Evolutionary conservation across 2,113 vertebrate species (phyloP), one percentile per base, ranked within the genome.

Genomic region (Naja naja): DNA sequence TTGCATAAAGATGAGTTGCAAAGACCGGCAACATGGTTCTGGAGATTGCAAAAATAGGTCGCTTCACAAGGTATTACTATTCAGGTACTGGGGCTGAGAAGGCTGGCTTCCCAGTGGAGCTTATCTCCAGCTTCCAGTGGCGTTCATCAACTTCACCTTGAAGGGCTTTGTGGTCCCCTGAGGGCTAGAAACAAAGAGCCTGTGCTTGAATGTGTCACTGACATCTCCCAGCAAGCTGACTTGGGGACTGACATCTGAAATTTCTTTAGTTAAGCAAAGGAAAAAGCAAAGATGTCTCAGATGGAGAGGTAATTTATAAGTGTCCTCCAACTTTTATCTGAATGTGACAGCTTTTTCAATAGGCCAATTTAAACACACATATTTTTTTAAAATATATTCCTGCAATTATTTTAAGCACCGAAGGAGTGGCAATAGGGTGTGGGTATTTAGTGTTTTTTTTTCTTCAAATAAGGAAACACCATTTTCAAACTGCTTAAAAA

Each of bases 241-340:
- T 3, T 25, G n/a, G 89, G n/a, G 14, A 30, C 43, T 45, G 85
- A 1, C 12, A 4, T 55, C 85, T 86, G 54, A 7, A 0, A 86
- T 18, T 89, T 53, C 47, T 89, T 34, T 85, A 55, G 87, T 53
- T 52, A 55, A 87, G 69, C 47, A 12, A 6, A 10, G 0, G 25
- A 1, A 18, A 1, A 49, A 47, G 1, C 43, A 53, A 74, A 53
- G 1, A 0, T 52, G 23, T 7, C 43, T 90, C 0, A 0, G 4
- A 0, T 1, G 20, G 54, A 60, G 64, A 22, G 56, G 25, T 86
- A 18, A 52, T n/a, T 20, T 9, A 47, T 88, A 85, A 3, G 5
- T 43, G 34, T 5, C 0, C 27, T 23, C 85, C 12, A 87, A n/a
- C 23, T 30, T 87, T 0, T n/a, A 7, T 91, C 54, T 30, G 11